Evolutionary conservation across 2,888 invertebrate genomes (phyloP), one percentile per base, ranked within the genome.

Genomic region (Stenodema calcarata): DNA sequence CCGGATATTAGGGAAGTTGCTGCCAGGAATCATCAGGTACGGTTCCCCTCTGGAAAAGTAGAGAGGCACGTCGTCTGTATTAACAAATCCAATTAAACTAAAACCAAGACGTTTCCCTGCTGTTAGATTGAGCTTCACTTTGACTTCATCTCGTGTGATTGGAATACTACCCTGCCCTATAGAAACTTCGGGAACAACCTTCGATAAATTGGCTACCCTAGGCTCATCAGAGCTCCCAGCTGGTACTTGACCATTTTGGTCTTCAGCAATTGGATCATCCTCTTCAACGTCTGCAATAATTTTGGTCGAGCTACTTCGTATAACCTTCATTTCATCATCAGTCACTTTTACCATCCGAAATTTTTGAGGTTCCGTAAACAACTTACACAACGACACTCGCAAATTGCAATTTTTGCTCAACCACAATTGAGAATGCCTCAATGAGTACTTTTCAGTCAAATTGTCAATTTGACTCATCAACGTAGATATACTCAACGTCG

Each of bases 21-120:
- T 44, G n/a, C 54, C 73, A 14, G 84, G 84, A 47, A 84, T 41
- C 50, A 87, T 62, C 12, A 88, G 85, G 50, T 85, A 88, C 14
- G 87, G 78, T 41, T 85, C 87, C 23, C 81, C 84, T 28, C 42
- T 50, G 44, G 80, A 42, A 47, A 78, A 54, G 42, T 88, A 87
- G 14, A 75, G 18, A 16, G 88, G 88, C 23, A 88, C 42, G 18
- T 27, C 47, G 30, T 84, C 83, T 7, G 85, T 80, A 16, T 85
- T 80, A 35, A 79, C 75, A 35, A 88, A 88, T 9, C 88, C 88
- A 9, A 87, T 44, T n/a, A 87, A 69, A 14, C 44, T 84, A 42
- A 88, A 80, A 0, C 88, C 88, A 47, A 73, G 14, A 0, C 35
- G 12, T 9, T 41, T 27, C 12, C 75, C 50, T 12, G 82, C 12